These are phyloP conservation scores for Oceanites oceanicus DNA, from an alignment of 2,113 vertebrate species.

Conservation along the genomic window DNA sequence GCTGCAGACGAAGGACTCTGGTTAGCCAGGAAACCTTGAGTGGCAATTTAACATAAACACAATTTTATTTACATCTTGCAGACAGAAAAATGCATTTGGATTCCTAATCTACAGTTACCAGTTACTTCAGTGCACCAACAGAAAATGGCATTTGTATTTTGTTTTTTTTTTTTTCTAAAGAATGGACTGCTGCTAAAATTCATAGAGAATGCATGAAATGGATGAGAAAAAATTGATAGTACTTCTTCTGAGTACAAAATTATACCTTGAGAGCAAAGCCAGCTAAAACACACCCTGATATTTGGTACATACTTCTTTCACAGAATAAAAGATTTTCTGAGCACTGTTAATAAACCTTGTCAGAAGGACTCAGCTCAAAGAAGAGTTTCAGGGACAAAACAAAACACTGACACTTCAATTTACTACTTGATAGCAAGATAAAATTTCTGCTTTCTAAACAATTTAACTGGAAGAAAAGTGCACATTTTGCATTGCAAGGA, in stretches of 20 bases:
- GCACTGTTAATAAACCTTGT: slow-evolving; percentile 13
- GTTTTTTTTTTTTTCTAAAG: neutral
- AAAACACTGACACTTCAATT: slow-evolving; percentile 40
- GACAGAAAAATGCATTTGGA: neutral
- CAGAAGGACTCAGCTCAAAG: slow-evolving; percentile 25
- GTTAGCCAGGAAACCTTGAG: neutral
- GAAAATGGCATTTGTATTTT: neutral
- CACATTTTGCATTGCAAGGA: neutral
- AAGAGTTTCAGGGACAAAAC: slow-evolving; percentile 12
- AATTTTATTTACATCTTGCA: neutral
- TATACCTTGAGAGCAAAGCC: neutral
- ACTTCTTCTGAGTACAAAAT: neutral
- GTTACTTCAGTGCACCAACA: neutral
- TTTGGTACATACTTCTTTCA: neutral
- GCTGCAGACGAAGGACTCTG: neutral
- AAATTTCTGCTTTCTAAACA: slow-evolving; percentile 32
- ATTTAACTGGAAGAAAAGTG: slow-evolving; percentile 20
- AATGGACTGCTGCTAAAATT: slow-evolving; percentile 5
- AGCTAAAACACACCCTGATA: neutral
- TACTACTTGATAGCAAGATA: neutral
- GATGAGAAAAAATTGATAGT: neutral
- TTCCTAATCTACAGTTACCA: neutral
- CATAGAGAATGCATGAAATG: neutral
- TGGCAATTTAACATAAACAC: neutral
- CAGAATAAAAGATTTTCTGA: slow-evolving; percentile 8